These are phyloP conservation scores for Ophthalmolycus amberensis DNA, from an alignment of 2,113 vertebrate species.

Conservation along the genomic window DNA sequence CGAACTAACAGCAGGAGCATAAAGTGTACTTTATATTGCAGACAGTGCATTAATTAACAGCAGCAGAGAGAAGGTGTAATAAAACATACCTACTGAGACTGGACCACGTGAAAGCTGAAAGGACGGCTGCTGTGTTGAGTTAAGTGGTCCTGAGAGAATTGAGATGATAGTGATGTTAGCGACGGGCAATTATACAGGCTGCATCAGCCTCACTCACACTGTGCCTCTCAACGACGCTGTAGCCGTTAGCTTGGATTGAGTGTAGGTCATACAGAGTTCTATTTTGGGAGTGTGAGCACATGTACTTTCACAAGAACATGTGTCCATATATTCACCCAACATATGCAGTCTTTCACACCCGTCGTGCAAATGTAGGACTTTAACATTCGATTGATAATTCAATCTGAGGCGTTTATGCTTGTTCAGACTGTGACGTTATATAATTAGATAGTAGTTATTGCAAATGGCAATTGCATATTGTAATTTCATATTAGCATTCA, in stretches of 20 bases:
- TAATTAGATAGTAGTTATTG: too few species aligned
- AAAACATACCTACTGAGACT: conserved; percentile 39
- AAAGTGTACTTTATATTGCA: conserved; percentile 10
- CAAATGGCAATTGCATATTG: too few species aligned
- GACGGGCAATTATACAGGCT: conserved; percentile 47
- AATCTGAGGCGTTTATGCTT: too few species aligned
- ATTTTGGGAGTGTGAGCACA: not conserved
- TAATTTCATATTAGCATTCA: too few species aligned
- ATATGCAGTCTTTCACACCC: not conserved
- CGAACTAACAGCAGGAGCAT: conserved; percentile 4
- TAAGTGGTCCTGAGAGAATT: conserved; percentile 53
- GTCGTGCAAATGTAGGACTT: not conserved
- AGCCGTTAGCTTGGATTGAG: not conserved
- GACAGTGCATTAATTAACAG: conserved; percentile 15
- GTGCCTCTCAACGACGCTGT: not conserved
- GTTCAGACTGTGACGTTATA: too few species aligned
- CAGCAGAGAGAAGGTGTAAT: conserved; percentile 27
- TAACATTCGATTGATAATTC: too few species aligned
- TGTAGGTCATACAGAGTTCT: not conserved
- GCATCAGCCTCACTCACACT: conserved; percentile 13
- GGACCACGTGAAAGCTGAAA: conserved; percentile 33
- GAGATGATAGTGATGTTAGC: conserved; percentile 47
- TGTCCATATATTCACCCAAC: not conserved
- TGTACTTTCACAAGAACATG: not conserved
- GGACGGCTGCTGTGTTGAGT: conserved; percentile 43